These are phyloP conservation scores for Rhynchonycteris naso DNA, from an alignment of 2,797 vertebrate genomes.

Conservation along the genomic window DNA sequence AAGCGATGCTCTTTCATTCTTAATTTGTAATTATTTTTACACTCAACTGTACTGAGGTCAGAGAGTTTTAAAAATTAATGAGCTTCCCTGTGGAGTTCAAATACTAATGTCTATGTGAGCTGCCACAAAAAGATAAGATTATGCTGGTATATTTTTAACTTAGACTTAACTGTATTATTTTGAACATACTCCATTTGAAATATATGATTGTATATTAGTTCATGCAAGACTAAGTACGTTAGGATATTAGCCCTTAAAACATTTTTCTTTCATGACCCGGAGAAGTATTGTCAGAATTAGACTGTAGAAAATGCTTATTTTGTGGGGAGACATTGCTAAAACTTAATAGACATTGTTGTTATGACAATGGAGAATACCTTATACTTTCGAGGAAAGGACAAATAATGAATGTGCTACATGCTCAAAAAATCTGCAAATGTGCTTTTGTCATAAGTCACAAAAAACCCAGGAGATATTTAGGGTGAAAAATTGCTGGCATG, in stretches of 20 bases:
- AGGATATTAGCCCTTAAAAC: background rate
- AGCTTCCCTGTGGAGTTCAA: conserved; percentile 86
- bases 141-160: conserved; percentile 77
- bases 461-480: conserved; percentile 58
- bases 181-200: conserved; percentile 56
- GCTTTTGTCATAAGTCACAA: conserved; percentile 66
- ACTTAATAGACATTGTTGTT: conserved; percentile 68
- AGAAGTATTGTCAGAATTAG: conserved; percentile 19
- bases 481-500: conserved; percentile 69
- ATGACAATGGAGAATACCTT: conserved; percentile 47
- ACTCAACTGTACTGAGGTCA: conserved; percentile 86
- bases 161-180: conserved; percentile 76
- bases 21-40: conserved; percentile 89
- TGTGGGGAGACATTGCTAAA: conserved; percentile 31
- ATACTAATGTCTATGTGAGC: conserved; percentile 83
- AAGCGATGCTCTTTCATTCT: conserved; percentile 83
- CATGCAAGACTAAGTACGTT: conserved; percentile 5
- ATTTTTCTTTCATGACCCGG: conserved; percentile 46
- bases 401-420: conserved; percentile 67
- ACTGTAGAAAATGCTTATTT: background rate
- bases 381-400: conserved; percentile 79
- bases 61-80: conserved; percentile 90
- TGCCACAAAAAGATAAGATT: conserved; percentile 81
- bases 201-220: conserved; percentile 64
- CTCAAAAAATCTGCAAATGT: conserved; percentile 46